Conservation (phyloP, 2,888 invertebrate species). For the Leptopilina syphax region DNA sequence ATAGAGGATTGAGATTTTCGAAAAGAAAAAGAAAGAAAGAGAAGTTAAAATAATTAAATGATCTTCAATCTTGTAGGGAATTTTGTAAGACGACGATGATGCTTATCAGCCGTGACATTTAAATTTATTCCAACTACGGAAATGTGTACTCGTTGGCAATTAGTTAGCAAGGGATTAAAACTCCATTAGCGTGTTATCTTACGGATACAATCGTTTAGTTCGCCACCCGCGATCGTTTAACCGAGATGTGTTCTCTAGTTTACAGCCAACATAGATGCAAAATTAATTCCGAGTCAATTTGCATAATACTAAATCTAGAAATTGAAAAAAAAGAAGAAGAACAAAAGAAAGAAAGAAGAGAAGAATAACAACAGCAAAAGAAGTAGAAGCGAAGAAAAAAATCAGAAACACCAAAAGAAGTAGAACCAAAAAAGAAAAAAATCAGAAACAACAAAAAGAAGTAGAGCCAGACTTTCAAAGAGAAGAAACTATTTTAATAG, state of each 20-base stretch:
- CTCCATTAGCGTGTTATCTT: slow-evolving; percentile 28
- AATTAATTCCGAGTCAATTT: slow-evolving; percentile 26
- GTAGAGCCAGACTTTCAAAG: too few species aligned
- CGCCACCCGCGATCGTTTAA: slow-evolving; percentile 30
- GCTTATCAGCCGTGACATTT: slow-evolving; percentile 18
- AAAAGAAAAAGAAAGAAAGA: too few species aligned
- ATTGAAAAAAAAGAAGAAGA: neutral
- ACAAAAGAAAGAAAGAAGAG: too few species aligned
- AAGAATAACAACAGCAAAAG: too few species aligned
- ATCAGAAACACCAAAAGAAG: too few species aligned
- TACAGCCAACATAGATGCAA: neutral
- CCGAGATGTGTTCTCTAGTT: slow-evolving; percentile 19
- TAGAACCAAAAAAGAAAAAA: too few species aligned
- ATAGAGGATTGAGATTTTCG: too few species aligned
- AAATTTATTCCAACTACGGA: slow-evolving; percentile 19
- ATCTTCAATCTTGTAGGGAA: neutral
- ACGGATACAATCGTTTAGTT: slow-evolving; percentile 15
- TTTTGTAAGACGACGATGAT: neutral
- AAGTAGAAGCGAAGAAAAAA: too few species aligned
- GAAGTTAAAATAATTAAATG: neutral
- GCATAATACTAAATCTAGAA: slow-evolving; percentile 35
- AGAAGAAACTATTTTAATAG: too few species aligned
- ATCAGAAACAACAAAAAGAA: too few species aligned
- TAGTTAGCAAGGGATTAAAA: slow-evolving; percentile 41
- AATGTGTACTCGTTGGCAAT: slow-evolving; percentile 25